Evolutionary conservation across 2,113 vertebrate genomes (phyloP), one percentile per base, ranked within the genome.

Genomic region (Cyprinus carpio): DNA sequence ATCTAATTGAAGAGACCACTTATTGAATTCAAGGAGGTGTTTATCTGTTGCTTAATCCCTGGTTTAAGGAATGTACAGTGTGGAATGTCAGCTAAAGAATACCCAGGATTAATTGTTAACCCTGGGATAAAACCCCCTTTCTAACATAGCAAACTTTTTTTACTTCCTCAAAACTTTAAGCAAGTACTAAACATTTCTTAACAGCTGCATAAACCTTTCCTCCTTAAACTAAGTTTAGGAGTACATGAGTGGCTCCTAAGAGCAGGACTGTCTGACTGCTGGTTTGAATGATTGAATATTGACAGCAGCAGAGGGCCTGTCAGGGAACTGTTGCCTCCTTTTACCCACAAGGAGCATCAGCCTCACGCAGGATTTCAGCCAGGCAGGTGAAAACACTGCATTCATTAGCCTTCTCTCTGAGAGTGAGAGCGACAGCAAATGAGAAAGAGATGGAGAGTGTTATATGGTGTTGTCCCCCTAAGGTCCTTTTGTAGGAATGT

Each of bases 231-330:
- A 5, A 74, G 37, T 74, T 74, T 13, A n/a, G 40, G 71, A 74
- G 75, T 58, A 23, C 16, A 77, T 58, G 75, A 77, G 75, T 34
- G 51, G 11, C 71, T 74, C 37, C 31, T 69, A 29, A 51, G n/a
- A 18, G 74, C 43, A 51, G 0, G 15, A 18, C 7, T 77, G 49
- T 56, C 49, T 77, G 75, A 23, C 29, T 77, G 5, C 51, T 77
- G 51, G 9, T 58, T 76, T 77, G 51, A 77, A 27, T 77, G 75
- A n/a, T 27, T 77, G 75, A 77, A n/a, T 77, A 77, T 12, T 77
- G 75, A 77, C 75, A 77, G 75, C 49, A 77, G 29, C 75, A 77
- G 43, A 77, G 51, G 18, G 75, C 49, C 51, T 77, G 29, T 77
- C 76, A 60, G 12, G 6, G 23, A 80, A 64, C 56, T 43, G 54